Evolutionary conservation across 1,140 invertebrate species (phyloP), one percentile per base, ranked within the genome.

Genomic region (Drosophila obscura): DNA sequence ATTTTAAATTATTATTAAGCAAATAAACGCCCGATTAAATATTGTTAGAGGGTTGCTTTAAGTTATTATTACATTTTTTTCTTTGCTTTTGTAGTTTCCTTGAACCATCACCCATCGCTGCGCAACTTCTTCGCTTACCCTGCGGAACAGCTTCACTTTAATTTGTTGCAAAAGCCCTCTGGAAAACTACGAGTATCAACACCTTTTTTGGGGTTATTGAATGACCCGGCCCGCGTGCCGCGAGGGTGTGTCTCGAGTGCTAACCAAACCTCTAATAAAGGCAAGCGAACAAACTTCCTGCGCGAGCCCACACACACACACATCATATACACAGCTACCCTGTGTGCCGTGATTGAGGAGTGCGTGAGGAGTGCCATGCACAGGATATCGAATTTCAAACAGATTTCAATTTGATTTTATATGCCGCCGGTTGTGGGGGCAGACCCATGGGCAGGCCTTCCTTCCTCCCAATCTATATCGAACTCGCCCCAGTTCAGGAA

Each of bases 361-460:
- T 39, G 35, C 35, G 35, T 39, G 11, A 13, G 4, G 35, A 39
- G 35, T 39, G 35, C 35, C 24, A 35, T 35, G 52, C 11, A 22
- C 11, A 22, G 46, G 67, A 76, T 83, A 87, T 90, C 87, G 67
- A 78, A 90, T 91, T 91, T 84, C 90, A 72, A 84, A 60, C 89
- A 91, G 81, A 91, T 91, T 91, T 91, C 79, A 80, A 87, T 90
- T 87, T 83, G 84, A 90, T 91, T 91, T 90, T 73, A 57, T 82
- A 46, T 72, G 75, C 68, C 72, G 61, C 55, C 71, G 65, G 50
- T 44, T 73, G 68, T 66, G 60, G 77, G 60, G 77, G 78, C 77
- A 65, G 31, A 9, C 11, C 35, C 9, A 55, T 13, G 39, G 44
- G 11, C 55, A 31, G 8, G 26, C 28, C 41, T 16, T 8, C 39